Evolutionary conservation across 2,113 vertebrate species (phyloP).

Genomic region (Scortum barcoo): DNA sequence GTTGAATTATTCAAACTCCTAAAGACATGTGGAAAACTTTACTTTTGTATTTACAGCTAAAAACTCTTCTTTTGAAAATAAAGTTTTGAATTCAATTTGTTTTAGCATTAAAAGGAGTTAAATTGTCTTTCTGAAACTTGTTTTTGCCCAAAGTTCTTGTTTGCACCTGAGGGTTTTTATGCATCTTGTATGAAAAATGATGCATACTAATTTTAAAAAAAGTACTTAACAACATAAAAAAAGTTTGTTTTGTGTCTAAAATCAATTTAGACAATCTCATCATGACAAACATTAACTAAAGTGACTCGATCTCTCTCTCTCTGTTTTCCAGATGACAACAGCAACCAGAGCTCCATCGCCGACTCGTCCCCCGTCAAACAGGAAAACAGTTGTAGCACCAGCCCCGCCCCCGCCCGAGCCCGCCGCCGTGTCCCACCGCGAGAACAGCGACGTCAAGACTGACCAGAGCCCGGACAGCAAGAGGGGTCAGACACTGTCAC

Average conservation of each 20-base stretch:
- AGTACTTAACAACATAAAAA: neutral
- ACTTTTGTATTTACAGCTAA: neutral
- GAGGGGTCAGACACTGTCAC: slow-evolving; percentile 67
- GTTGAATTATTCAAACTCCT: too few relatives aligned
- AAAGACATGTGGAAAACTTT: too few relatives aligned
- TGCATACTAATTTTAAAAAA: neutral
- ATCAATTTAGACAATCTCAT: neutral
- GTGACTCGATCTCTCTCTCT: neutral
- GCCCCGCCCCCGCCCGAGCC: slow-evolving; percentile 93
- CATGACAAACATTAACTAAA: neutral
- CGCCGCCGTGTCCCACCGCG: slow-evolving; percentile 82
- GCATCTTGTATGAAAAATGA: neutral
- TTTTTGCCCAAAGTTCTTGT: neutral
- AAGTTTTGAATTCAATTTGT: too few relatives aligned
- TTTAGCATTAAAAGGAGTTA: neutral
- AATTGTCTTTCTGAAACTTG: neutral
- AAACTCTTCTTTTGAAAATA: neutral
- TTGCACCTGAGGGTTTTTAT: neutral
- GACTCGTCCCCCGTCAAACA: slow-evolving; percentile 97
- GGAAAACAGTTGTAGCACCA: slow-evolving; percentile 95
- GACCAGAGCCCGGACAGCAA: slow-evolving; percentile 92
- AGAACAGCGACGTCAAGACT: slow-evolving; percentile 85
- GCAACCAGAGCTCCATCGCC: slow-evolving; percentile 98
- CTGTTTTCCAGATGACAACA: slow-evolving; percentile 95
- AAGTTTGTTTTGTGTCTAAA: neutral